Base-by-base conservation (phyloP, 2,797 vertebrate species). In the Galago senegalensis region DNA sequence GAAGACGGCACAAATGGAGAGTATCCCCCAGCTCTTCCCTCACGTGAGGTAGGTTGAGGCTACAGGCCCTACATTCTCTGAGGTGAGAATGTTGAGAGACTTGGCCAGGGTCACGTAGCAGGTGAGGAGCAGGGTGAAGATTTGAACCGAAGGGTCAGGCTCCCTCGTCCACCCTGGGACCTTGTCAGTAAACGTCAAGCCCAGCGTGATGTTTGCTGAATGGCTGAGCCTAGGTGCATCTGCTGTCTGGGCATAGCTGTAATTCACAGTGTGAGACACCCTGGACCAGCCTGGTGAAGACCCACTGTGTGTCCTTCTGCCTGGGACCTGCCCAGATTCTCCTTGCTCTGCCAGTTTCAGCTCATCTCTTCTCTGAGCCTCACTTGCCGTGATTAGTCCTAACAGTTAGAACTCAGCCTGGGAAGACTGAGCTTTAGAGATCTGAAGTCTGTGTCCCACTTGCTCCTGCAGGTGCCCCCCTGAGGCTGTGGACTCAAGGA, bases 241-340 rank as follows among this genome's bases (percentile, higher is more conserved):
- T 31, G 0, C n/a, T 1, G 5, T 29, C 23, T 37, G 46, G 20
- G 13, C 21, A 3, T 43, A 34, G 0, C 5, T 11, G 3, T 1
- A 27, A 2, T 8, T 4, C 29, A 7, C 31, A 23, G 21, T 8
- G 25, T 5, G 43, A 3, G 29, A 11, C 4, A 2, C n/a, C 31
- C 37, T 7, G 29, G 25, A 14, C 11, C 70, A n/a, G 40, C 58
- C 25, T 13, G 4, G 8, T 6, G 2, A 17, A 37, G 34, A 27
- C 31, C 17, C 17, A 1, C 16, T 3, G 49, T 6, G 13, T 23
- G 3, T 25, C 29, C 31, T 13, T n/a, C 58, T 13, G 0, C 2
- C 7, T 0, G 5, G 18, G 21, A 56, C 53, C 63, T 4, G 0
- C 10, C 25, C 6, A 11, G 16, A 16, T 7, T 7, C 40, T 61